These are phyloP conservation scores for Drosophila serrata DNA, from an alignment of 1,140 invertebrate genomes.

Conservation along the genomic window DNA sequence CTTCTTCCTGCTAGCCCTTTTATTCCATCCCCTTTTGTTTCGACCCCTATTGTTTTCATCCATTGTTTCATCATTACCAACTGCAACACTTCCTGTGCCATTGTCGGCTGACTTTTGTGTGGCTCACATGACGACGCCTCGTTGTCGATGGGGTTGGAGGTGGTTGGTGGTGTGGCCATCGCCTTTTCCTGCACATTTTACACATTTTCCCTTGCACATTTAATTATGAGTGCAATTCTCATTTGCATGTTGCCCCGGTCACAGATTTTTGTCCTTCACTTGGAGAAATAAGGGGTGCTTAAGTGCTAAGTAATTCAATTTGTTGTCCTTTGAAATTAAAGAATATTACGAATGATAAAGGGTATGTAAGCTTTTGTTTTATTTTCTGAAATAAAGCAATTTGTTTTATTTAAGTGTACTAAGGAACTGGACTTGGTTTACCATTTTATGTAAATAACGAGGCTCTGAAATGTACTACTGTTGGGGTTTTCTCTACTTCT, in stretches of 20 bases:
- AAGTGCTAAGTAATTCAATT: neutral
- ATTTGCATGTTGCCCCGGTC: constrained; percentile 38
- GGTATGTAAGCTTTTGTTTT: neutral
- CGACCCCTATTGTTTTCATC: constrained; percentile 26
- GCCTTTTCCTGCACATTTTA: constrained; percentile 54
- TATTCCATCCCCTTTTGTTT: constrained; percentile 12
- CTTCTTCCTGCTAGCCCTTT: constrained; percentile 11
- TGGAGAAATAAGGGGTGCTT: neutral
- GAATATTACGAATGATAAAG: no score
- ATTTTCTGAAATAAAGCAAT: neutral
- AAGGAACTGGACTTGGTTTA: neutral
- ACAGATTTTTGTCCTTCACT: constrained; percentile 31
- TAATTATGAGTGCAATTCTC: constrained; percentile 63
- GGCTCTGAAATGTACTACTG: neutral
- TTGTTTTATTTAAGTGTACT: neutral
- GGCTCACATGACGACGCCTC: constrained; percentile 38
- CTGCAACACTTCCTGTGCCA: constrained; percentile 55
- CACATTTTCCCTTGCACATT: constrained; percentile 62
- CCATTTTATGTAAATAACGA: neutral
- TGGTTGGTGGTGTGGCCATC: neutral
- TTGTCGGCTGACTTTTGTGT: constrained; percentile 46
- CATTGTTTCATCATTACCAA: constrained; percentile 42
- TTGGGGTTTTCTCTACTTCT: neutral
- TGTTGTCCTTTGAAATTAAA: neutral
- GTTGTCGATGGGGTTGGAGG: neutral